These are phyloP conservation scores for Rallus limicola DNA, from an alignment of 2,113 vertebrate genomes.

Conservation along the genomic window DNA sequence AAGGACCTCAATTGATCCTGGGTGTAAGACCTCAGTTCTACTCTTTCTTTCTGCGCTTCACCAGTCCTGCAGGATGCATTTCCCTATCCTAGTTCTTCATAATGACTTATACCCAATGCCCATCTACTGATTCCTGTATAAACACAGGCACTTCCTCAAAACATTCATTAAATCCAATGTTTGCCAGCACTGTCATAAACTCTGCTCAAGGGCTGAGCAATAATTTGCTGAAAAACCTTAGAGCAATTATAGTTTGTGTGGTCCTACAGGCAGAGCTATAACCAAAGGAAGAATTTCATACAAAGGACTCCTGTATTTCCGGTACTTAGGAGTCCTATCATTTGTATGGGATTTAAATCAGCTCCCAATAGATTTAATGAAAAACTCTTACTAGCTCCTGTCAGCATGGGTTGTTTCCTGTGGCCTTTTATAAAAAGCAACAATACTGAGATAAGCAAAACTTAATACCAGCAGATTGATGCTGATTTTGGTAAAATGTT, in stretches of 20 bases:
- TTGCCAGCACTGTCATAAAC: not conserved
- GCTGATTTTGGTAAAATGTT: not conserved
- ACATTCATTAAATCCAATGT: not conserved
- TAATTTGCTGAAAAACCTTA: not conserved
- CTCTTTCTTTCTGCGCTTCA: not conserved
- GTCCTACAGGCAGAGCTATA: not conserved
- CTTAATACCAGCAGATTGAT: not conserved
- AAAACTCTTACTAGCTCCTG: not conserved
- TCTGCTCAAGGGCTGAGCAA: not conserved
- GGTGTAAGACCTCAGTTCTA: not conserved
- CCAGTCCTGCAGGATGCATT: not conserved
- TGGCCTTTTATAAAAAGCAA: not conserved
- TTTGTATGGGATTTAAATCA: not conserved
- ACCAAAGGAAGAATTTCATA: not conserved
- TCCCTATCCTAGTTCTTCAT: not conserved
- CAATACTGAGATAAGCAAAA: not conserved
- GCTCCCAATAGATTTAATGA: not conserved
- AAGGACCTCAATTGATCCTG: not conserved
- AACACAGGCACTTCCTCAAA: slow-evolving; percentile 34
- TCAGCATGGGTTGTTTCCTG: not conserved
- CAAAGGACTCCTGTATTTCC: not conserved
- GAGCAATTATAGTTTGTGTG: not conserved
- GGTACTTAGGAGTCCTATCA: not conserved
- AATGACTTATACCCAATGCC: not conserved
- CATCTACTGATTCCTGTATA: not conserved